Base-by-base conservation (phyloP, 2,888 invertebrate genomes). In the Andrena marginata region DNA sequence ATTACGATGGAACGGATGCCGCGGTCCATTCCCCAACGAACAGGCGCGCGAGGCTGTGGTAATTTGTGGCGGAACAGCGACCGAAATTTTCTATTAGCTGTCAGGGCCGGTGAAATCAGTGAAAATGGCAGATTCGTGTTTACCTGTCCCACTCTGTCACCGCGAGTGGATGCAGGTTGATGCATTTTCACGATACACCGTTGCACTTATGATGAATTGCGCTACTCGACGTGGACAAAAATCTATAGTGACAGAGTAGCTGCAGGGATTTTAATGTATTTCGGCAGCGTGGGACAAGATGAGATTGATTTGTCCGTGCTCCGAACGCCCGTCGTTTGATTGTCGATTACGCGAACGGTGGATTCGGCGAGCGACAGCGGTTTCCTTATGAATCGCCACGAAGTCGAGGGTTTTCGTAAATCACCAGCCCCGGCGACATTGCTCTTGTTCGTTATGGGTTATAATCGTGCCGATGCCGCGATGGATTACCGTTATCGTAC, bases 401-500 rank as follows among this genome's bases (percentile, higher is more conserved):
- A 83, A 85, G 63, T 72, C 63, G 67, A 64, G 62, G 65, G 64
- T 77, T 80, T 80, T 67, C 84, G 51, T 73, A 70, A 86, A 73
- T 70, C 75, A 79, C 65, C 65, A 62, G 42, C 42, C 29, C 63
- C 56, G 13, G 10, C 6, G 23, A 48, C 78, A 33, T 35, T 8
- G 68, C 20, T 48, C 67, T 48, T 48, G 60, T 71, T 78, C 80
- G 78, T 79, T 78, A 78, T 59, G 63, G 62, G 49, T 86, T 84
- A 78, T 72, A 81, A 87, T 87, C 81, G 78, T 81, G 78, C 63
- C 42, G 54, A 78, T 64, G 59, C 51, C 33, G 56, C 33, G 62
- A 64, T 64, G 42, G 42, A 76, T 85, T 70, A 63, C 71, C 71
- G 64, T 75, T 77, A 72, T 70, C 69, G 20, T 26, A 63, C 13